Evolutionary conservation across 2,113 vertebrate species (phyloP).

Genomic region (Emberiza fucata): DNA sequence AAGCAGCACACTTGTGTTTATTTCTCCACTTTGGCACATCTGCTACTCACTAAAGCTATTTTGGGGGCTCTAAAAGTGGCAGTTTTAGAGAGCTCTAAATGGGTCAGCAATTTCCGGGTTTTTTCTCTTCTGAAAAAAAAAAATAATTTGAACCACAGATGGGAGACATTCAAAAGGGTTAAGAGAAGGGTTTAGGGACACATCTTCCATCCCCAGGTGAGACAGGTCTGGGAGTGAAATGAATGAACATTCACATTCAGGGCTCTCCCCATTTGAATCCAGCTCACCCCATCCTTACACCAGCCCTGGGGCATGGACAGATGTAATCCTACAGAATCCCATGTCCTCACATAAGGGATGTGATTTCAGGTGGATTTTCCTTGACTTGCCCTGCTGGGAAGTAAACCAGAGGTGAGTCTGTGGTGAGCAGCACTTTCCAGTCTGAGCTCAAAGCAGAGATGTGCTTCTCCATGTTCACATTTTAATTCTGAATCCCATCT

Average conservation of each 20-base stretch:
- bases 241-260: fast-evolving
- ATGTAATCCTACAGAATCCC: background rate
- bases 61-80: background rate
- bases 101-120: background rate
- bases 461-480: background rate
- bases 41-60: background rate
- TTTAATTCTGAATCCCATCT: background rate
- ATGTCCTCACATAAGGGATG: background rate
- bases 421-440: background rate
- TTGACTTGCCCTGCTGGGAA: background rate
- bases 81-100: background rate
- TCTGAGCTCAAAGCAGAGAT: background rate
- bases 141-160: background rate
- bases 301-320: too few species aligned
- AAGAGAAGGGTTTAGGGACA: background rate
- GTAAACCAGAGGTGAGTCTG: fast-evolving
- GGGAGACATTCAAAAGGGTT: background rate
- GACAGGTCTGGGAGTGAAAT: background rate
- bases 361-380: background rate
- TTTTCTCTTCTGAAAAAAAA: background rate
- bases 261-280: background rate
- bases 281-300: background rate
- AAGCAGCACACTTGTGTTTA: background rate
- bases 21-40: conserved; percentile 6
- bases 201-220: background rate